A percentile compares a stretch with the other conserved stretches of the same genome.
phyloP scores from a whole-genome alignment of 2,797 vertebrate species.

The Crenuchus spilurus region DNA sequence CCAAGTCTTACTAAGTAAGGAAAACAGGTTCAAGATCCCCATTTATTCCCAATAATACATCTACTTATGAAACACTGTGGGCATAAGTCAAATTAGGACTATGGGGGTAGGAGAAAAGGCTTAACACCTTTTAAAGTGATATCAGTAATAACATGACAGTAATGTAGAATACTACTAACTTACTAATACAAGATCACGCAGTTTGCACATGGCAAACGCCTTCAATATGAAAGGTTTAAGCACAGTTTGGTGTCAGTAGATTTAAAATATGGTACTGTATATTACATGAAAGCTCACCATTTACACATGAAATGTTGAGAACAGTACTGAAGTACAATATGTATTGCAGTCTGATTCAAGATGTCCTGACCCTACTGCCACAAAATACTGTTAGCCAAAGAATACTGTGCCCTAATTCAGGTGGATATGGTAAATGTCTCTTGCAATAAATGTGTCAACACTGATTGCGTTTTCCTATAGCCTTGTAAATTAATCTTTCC shows the following conservation, averaged over 20 bases:
- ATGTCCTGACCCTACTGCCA: background rate
- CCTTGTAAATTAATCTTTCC: background rate
- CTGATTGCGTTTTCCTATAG: background rate
- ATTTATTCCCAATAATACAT: background rate
- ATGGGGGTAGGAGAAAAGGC: background rate
- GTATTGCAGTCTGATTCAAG: background rate
- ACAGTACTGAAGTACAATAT: background rate
- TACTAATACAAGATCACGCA: background rate
- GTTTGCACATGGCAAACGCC: background rate
- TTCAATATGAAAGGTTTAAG: background rate
- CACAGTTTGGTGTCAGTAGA: background rate
- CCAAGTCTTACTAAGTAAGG: too few species aligned
- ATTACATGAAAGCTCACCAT: background rate
- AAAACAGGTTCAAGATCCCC: background rate
- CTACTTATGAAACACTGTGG: background rate
- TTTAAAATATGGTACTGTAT: background rate
- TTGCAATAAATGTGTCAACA: background rate
- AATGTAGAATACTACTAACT: background rate
- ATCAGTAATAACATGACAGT: background rate
- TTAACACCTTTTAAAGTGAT: background rate
- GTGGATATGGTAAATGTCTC: background rate
- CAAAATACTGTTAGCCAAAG: slow-evolving; percentile 4
- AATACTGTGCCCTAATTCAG: slow-evolving; percentile 9
- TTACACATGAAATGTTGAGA: background rate
- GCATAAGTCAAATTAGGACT: background rate